phyloP scores from a whole-genome alignment of 2,113 vertebrate genomes.

The Ciconia maguari region DNA sequence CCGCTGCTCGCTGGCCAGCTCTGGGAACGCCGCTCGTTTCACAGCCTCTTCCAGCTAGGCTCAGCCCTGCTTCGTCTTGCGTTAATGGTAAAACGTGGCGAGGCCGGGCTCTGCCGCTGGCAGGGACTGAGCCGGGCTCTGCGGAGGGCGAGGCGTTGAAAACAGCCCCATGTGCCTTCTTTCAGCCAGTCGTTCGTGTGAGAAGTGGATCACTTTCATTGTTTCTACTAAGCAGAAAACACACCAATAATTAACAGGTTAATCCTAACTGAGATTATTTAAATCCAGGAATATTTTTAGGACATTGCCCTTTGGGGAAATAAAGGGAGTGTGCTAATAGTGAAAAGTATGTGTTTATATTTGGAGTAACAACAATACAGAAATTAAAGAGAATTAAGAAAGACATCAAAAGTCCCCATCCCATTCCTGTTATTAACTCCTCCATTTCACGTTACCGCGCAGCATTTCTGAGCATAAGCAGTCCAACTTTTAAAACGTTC shows the following conservation, averaged over 20 bases:
- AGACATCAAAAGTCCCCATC: slow-evolving; percentile 50
- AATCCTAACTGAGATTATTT: slow-evolving; percentile 10
- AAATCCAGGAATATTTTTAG: slow-evolving; percentile 45
- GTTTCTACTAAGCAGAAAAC: background rate
- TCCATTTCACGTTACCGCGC: background rate
- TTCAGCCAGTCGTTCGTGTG: background rate
- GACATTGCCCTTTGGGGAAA: slow-evolving; percentile 32
- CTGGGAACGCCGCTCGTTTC: background rate
- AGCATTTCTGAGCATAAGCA: background rate
- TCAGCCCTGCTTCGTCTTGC: too few relatives aligned
- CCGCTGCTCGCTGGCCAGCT: background rate
- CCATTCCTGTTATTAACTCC: slow-evolving; percentile 34
- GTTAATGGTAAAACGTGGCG: background rate
- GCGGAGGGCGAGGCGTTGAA: background rate
- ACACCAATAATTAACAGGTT: slow-evolving; percentile 42
- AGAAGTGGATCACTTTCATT: background rate
- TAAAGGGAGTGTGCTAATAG: slow-evolving; percentile 47
- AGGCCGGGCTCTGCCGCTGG: background rate
- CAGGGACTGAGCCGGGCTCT: background rate
- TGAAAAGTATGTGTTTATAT: slow-evolving; percentile 51
- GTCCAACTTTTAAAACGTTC: background rate
- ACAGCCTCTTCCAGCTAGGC: background rate
- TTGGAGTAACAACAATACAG: slow-evolving; percentile 54
- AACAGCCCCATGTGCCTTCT: background rate
- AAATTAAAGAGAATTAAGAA: slow-evolving; percentile 58